Evolutionary conservation across 2,113 vertebrate species (phyloP).

Genomic region (Chionodraco myersi): DNA sequence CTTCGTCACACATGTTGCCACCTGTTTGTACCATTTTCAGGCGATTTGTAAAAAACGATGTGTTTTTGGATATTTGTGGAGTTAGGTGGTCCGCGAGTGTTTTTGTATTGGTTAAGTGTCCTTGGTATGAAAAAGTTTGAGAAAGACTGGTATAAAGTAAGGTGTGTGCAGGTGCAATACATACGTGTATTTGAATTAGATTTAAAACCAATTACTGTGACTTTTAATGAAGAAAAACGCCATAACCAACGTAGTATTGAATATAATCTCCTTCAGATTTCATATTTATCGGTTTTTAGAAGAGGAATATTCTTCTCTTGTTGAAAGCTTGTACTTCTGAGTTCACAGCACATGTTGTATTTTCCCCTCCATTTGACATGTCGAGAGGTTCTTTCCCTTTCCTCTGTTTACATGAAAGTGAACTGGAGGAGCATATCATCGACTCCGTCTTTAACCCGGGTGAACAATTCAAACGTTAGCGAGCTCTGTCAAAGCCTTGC

Average conservation of each 20-base stretch:
- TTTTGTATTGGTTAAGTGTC: too few species aligned
- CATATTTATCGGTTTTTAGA: too few species aligned
- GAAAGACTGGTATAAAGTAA: too few species aligned
- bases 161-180: background rate
- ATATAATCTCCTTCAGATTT: too few species aligned
- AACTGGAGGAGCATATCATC: constrained; percentile 3
- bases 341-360: constrained; percentile 4
- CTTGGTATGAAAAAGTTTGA: too few species aligned
- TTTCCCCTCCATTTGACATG: constrained; percentile 16
- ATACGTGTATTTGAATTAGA: background rate
- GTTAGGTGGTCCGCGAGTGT: too few species aligned
- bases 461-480: too few species aligned
- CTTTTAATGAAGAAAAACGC: background rate
- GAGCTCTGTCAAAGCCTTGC: constrained; percentile 52
- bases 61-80: too few species aligned
- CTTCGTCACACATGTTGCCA: too few species aligned
- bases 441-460: background rate
- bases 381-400: constrained; percentile 5
- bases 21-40: too few species aligned
- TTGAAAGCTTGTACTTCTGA: background rate
- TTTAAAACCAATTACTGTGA: background rate
- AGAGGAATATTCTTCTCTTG: too few species aligned
- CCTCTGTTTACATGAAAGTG: constrained; percentile 36
- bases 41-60: too few species aligned
- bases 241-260: background rate